Conservation (phyloP, 1,140 invertebrate species). For the Whitmania pigra region DNA sequence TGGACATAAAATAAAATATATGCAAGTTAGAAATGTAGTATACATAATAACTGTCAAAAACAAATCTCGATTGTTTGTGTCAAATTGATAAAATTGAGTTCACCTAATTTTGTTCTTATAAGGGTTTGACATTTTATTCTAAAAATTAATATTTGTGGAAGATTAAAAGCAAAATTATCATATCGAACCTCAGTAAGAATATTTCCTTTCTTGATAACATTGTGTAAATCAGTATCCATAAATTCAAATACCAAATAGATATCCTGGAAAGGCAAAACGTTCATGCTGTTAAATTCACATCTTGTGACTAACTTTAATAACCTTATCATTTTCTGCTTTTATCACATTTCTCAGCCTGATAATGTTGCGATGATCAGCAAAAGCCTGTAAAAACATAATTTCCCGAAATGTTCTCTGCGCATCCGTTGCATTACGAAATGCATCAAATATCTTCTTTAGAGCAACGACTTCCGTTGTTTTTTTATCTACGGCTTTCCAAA, state of each 20-base stretch:
- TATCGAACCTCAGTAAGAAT: slow-evolving; percentile 62
- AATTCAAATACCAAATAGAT: slow-evolving; percentile 96
- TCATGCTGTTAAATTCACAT: neutral
- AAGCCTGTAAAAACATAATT: slow-evolving; percentile 82
- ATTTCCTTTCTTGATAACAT: slow-evolving; percentile 82
- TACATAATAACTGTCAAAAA: no score
- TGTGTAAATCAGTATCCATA: slow-evolving; percentile 94
- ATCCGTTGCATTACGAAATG: slow-evolving; percentile 69
- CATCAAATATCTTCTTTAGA: slow-evolving; percentile 95
- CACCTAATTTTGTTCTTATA: no score
- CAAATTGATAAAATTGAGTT: no score
- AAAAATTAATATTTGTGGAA: no score
- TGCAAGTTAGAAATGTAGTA: no score
- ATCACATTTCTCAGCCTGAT: slow-evolving; percentile 81
- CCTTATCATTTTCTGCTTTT: slow-evolving; percentile 75
- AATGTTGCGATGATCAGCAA: slow-evolving; percentile 86
- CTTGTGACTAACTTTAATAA: neutral
- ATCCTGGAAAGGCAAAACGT: slow-evolving; percentile 46
- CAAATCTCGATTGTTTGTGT: no score
- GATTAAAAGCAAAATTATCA: no score
- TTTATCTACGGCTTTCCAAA: slow-evolving; percentile 87
- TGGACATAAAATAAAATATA: no score
- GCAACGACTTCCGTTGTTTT: slow-evolving; percentile 75
- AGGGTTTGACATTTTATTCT: no score
- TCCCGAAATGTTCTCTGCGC: slow-evolving; percentile 72